These are phyloP conservation scores for Eulemur mongoz DNA, from an alignment of 2,797 vertebrate genomes.

Conservation along the genomic window DNA sequence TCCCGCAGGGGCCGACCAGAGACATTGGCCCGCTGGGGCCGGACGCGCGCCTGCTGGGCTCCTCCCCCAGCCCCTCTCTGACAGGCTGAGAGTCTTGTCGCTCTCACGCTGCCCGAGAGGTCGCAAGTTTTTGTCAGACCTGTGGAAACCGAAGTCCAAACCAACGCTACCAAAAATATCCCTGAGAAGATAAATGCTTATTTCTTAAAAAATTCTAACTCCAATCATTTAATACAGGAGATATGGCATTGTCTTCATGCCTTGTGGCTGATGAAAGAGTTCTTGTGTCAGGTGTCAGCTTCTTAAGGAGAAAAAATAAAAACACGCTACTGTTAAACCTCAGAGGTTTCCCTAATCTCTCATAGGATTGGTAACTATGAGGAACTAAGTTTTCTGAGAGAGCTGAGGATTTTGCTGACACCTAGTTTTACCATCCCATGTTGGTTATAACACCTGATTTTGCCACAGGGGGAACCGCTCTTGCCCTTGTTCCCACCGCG, in stretches of 20 bases:
- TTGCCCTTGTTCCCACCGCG: neutral
- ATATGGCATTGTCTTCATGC: neutral
- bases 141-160: neutral
- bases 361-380: neutral
- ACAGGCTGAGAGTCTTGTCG: neutral
- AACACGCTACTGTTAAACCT: neutral
- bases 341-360: neutral
- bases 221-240: neutral
- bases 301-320: neutral
- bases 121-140: neutral
- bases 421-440: neutral
- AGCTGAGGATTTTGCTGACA: neutral
- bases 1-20: neutral
- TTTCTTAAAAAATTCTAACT: neutral
- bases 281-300: neutral
- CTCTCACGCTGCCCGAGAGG: neutral
- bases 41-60: no score
- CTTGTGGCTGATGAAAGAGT: neutral
- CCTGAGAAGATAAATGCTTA: neutral
- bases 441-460: neutral
- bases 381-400: neutral
- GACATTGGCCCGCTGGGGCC: no score
- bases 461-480: accelerated
- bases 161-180: neutral
- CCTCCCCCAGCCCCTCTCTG: neutral